phyloP scores from a whole-genome alignment of 2,797 vertebrate genomes.

The Manis pentadactyla region DNA sequence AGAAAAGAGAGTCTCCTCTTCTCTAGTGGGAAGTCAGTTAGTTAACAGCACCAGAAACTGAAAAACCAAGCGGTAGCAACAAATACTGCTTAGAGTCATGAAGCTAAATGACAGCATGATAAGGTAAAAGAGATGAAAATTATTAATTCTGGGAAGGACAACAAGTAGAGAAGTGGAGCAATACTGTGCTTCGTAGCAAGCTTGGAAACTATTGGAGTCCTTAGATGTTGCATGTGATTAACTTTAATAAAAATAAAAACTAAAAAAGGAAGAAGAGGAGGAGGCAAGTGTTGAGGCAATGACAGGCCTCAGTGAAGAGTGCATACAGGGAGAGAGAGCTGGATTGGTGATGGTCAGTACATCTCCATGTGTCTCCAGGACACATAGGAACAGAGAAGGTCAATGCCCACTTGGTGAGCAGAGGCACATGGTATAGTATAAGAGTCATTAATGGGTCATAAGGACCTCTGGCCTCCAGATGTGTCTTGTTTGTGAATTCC shows the following conservation, averaged over 20 bases:
- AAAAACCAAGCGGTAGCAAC: neutral
- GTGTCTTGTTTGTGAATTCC: neutral
- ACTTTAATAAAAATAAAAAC: neutral
- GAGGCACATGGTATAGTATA: no score
- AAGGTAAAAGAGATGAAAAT: neutral
- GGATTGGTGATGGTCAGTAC: neutral
- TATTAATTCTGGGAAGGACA: neutral
- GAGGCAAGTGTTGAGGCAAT: neutral
- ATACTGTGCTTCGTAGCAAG: neutral
- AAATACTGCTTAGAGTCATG: neutral
- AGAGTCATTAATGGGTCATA: neutral
- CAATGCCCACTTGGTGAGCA: fast-evolving
- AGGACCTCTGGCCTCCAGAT: neutral
- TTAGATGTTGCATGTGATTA: neutral
- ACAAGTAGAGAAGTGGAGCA: no score
- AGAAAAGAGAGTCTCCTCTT: neutral
- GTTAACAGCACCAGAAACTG: neutral
- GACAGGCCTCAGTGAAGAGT: neutral
- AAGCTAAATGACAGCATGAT: neutral
- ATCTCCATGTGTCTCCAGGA: neutral
- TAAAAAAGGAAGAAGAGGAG: neutral
- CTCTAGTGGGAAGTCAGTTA: neutral
- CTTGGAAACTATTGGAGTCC: neutral
- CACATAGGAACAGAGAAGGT: neutral
- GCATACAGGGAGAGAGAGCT: neutral